These are phyloP conservation scores for Bucorvus abyssinicus DNA, from an alignment of 2,797 vertebrate genomes.

Conservation along the genomic window DNA sequence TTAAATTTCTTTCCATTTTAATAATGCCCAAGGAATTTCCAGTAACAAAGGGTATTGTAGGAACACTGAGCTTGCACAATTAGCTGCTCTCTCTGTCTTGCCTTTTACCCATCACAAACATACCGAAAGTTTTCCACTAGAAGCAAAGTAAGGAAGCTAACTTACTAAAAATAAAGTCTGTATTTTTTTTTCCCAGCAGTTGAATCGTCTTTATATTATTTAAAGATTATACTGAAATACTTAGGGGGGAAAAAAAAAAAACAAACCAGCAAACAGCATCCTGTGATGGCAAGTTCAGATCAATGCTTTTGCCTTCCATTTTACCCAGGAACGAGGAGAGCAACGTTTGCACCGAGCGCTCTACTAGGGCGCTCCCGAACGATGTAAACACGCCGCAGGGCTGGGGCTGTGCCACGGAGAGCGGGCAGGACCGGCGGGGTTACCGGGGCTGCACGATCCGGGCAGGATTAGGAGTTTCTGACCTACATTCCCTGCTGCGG, in stretches of 20 bases:
- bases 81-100: background rate
- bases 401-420: background rate
- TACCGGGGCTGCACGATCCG: background rate
- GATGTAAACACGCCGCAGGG: background rate
- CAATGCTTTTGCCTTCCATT: conserved; percentile 56
- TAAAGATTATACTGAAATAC: background rate
- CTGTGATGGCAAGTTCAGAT: background rate
- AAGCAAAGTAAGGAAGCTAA: background rate
- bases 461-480: background rate
- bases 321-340: background rate
- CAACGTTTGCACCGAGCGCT: background rate
- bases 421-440: background rate
- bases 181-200: background rate
- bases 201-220: background rate
- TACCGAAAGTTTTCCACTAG: conserved; percentile 10
- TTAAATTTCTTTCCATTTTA: background rate
- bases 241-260: accelerated
- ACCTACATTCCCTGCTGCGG: conserved; percentile 7
- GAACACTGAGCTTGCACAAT: conserved; percentile 16
- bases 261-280: background rate
- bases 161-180: background rate
- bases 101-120: background rate
- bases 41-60: conserved; percentile 34
- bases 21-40: background rate
- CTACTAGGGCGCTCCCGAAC: background rate